Evolutionary conservation across 2,113 vertebrate genomes (phyloP), one percentile per base, ranked within the genome.

Genomic region (Monopterus albus): DNA sequence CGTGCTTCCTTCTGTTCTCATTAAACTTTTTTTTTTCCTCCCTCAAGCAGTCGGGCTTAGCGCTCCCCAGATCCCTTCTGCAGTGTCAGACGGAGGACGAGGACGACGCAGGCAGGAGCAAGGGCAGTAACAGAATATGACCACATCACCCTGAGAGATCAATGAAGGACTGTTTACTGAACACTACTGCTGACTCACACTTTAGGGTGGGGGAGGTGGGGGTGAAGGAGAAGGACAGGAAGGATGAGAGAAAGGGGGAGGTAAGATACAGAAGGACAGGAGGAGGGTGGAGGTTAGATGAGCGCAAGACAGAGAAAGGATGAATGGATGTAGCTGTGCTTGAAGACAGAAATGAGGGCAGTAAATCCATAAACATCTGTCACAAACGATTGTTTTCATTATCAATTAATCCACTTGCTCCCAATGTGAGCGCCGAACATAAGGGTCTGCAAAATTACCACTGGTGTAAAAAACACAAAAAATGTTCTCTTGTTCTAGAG

Each of bases 161-260:
- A 75, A 83, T 86, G 68, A 60, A 72, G 23, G 50, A 38, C 45
- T 53, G 61, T 26, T 50, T 8, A 36, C 49, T 7, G 60, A 43
- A 60, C 42, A 18, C 52, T 46, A 10, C 49, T 77, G 81, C 83
- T 84, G 88, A 89, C 79, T 89, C 85, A 87, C 20, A 36, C 31
- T 23, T 51, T 36, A 7, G 8, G 43, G 40, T 2, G 61, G 31
- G 7, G 8, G 25, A 7, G 20, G 33, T 4, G 1, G 25, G 21
- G 12, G 26, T 2, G 29, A 31, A 7, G 5, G 29, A 29, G 29
- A 2, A n/a, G 43, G 43, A 15, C 20, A 13, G 26, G 25, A 2
- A n/a, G 58, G 26, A 15, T 28, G 52, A 57, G 50, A 55, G 28
- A 0, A 14, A 66, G 66, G 49, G 63, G 43, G 74, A 63, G 52